Evolutionary conservation across 2,888 invertebrate genomes (phyloP).

Genomic region (Odontothrips loti): DNA sequence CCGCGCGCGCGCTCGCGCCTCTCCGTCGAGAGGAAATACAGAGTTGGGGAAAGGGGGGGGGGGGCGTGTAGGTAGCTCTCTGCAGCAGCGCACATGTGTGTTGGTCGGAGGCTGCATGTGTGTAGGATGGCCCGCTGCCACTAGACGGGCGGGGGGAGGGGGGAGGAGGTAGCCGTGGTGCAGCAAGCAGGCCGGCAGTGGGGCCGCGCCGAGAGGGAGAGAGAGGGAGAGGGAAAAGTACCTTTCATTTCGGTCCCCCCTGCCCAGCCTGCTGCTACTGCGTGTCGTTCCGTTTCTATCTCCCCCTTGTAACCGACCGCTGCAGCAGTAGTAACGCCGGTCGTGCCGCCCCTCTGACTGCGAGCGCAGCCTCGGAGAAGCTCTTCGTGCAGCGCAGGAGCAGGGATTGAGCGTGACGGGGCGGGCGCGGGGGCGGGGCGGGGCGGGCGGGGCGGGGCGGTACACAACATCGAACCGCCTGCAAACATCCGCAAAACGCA

Average conservation of each 20-base stretch:
- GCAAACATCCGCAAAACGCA: neutral
- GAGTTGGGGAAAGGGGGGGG: neutral
- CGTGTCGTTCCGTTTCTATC: too few species aligned
- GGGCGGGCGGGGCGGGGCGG: neutral
- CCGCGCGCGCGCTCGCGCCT: too few species aligned
- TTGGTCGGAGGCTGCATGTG: neutral
- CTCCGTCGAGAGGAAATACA: neutral
- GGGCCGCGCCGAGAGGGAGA: neutral
- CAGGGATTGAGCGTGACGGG: neutral
- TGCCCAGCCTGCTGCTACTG: neutral
- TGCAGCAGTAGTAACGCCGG: neutral
- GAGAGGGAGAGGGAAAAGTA: constrained; percentile 15
- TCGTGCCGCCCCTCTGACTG: neutral
- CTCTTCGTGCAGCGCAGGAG: too few species aligned
- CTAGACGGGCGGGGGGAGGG: too few species aligned
- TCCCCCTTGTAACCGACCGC: too few species aligned
- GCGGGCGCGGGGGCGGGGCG: neutral
- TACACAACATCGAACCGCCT: neutral
- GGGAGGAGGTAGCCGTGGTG: too few species aligned
- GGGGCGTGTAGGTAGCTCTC: neutral
- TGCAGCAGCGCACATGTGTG: neutral
- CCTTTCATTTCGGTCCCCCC: neutral
- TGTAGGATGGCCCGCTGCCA: neutral
- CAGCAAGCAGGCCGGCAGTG: too few species aligned
- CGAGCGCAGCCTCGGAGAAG: neutral